phyloP scores from a whole-genome alignment of 2,888 invertebrate genomes.

The Drosophila paranaensis region DNA sequence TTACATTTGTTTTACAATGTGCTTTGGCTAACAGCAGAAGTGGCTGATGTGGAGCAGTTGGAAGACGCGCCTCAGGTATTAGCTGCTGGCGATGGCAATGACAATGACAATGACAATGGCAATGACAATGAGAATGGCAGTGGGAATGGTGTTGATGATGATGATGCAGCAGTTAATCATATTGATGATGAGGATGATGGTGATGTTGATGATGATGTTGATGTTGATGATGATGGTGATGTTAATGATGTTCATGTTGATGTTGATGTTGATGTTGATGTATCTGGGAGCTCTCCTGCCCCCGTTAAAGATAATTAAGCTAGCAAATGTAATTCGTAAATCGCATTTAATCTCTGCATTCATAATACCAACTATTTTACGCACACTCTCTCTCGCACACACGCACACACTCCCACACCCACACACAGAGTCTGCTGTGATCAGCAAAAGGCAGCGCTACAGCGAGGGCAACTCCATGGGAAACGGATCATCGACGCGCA shows the following conservation, averaged over 20 bases:
- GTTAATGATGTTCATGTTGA: conserved; percentile 23
- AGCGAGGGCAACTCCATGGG: conserved; percentile 50
- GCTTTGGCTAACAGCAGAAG: conserved; percentile 54
- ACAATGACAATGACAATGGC: conserved; percentile 32
- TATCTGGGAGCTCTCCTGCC: conserved; percentile 39
- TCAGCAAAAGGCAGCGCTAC: conserved; percentile 60
- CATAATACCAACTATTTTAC: conserved; percentile 31
- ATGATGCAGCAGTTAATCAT: conserved; percentile 35
- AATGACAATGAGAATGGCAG: conserved; percentile 19
- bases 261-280: conserved; percentile 39
- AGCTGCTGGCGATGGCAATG: conserved; percentile 42
- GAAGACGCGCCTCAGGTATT: conserved; percentile 59
- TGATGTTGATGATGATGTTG: conserved; percentile 31
- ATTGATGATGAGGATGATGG: conserved; percentile 29
- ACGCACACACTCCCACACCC: conserved; percentile 4
- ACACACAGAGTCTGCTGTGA: conserved; percentile 50
- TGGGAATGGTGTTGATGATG: conserved; percentile 35
- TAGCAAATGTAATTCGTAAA: conserved; percentile 54
- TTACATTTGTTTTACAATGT: conserved; percentile 53
- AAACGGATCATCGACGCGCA: conserved; percentile 56
- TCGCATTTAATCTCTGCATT: conserved; percentile 42
- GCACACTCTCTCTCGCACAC: conserved; percentile 25
- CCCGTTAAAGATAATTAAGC: conserved; percentile 52
- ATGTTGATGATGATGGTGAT: conserved; percentile 36
- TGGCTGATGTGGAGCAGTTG: conserved; percentile 53